A percentile compares a stretch with the other conserved stretches of the same genome.
Evolutionary conservation across 2,888 invertebrate genomes (phyloP).

Genomic region (Heliconius ethilla): DNA sequence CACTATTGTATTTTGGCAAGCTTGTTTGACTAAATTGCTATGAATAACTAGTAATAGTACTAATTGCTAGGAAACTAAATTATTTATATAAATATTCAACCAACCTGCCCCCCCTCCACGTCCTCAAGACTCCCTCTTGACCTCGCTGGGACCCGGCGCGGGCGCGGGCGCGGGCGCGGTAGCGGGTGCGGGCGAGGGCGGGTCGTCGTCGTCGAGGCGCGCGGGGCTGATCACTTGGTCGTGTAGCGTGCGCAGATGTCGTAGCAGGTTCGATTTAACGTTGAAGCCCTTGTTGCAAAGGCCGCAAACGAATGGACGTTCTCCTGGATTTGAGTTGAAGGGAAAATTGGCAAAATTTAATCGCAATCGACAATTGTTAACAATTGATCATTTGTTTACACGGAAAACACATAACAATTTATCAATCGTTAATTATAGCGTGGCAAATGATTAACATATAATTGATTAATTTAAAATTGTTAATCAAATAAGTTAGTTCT

Average conservation of each 20-base stretch:
- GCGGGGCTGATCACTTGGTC: slow-evolving; percentile 82
- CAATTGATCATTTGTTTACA: no score
- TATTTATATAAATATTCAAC: background rate
- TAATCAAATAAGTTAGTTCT: no score
- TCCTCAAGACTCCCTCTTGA: slow-evolving; percentile 74
- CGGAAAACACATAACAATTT: no score
- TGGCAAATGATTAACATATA: no score
- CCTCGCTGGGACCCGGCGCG: slow-evolving; percentile 58
- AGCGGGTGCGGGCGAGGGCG: slow-evolving; percentile 53
- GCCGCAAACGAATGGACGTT: slow-evolving; percentile 88
- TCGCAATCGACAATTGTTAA: no score
- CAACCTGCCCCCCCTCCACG: slow-evolving; percentile 74
- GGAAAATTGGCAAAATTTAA: no score
- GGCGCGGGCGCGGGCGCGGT: slow-evolving; percentile 52
- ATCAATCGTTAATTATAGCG: no score
- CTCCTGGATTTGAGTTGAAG: slow-evolving; percentile 65
- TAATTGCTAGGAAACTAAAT: no score
- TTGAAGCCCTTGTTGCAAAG: slow-evolving; percentile 90
- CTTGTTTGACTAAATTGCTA: no score
- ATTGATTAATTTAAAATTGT: no score
- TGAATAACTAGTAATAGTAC: no score
- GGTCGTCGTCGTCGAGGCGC: slow-evolving; percentile 55
- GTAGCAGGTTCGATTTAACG: slow-evolving; percentile 88
- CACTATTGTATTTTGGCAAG: no score
- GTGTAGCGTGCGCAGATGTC: slow-evolving; percentile 88